Evolutionary conservation across 2,113 vertebrate genomes (phyloP), one percentile per base, ranked within the genome.

Genomic region (Amblyornis subalaris): DNA sequence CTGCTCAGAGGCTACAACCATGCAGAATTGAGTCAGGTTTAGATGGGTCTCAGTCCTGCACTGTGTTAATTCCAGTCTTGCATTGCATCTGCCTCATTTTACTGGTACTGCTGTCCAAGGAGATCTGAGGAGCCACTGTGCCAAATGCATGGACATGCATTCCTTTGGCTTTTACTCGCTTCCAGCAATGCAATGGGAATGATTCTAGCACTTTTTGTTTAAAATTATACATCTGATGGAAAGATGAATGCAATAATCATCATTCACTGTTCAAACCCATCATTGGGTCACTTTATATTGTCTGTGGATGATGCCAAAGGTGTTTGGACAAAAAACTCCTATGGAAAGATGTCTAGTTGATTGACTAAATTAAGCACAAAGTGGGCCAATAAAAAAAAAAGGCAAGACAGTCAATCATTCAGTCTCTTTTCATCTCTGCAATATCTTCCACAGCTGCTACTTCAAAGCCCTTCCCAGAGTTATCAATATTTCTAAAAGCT

Each of bases 161-260:
- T 83, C 51, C 50, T 47, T 42, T 73, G 73, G 67, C 70, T 66
- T 77, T 91, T 85, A 29, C 47, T 10, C 7, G 38, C 51, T 96
- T 96, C 66, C 84, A 95, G 71, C 58, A 92, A 93, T 89, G 45
- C 40, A 70, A 14, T 24, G 36, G 85, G 83, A 91, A 89, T 45
- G 45, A 58, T 93, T 96, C 75, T 66, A 85, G 66, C 54, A 71
- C 57, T 91, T 90, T 66, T 88, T 58, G 16, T 40, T 95, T 96
- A 54, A 92, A 77, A 88, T 76, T 38, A 38, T 77, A 36, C 26
- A 48, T 93, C 89, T 93, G 79, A 69, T 91, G 48, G 93, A 93
- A 95, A 64, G 81, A 90, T 77, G 36, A 92, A 69, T 66, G 61
- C 38, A 76, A 29, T 45, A 26, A 42, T 61, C 53, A 45, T 64